Evolutionary conservation across 2,113 vertebrate species (phyloP).

Genomic region (Planiliza haematocheilus): DNA sequence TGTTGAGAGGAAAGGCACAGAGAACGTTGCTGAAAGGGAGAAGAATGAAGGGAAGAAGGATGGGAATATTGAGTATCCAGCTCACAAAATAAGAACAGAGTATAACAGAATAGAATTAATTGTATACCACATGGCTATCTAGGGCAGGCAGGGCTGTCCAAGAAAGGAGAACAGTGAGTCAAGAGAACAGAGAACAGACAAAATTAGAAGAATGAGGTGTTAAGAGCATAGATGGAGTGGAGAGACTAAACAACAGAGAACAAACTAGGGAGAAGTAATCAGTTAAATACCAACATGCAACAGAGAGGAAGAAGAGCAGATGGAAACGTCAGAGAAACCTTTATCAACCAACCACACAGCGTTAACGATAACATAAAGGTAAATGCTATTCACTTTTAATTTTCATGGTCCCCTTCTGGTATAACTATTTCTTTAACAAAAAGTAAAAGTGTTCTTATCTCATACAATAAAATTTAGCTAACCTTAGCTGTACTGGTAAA

Average conservation of each 20-base stretch:
- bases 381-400: too few species aligned
- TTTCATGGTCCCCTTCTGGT: too few species aligned
- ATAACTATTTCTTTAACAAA: too few species aligned
- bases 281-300: slow-evolving; percentile 17
- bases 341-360: slow-evolving; percentile 6
- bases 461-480: too few species aligned
- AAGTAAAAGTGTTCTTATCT: too few species aligned
- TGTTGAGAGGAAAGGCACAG: slow-evolving; percentile 26
- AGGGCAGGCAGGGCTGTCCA: slow-evolving; percentile 15
- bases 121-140: slow-evolving; percentile 16
- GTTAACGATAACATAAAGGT: too few species aligned
- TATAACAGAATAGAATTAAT: too few species aligned
- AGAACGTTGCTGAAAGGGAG: slow-evolving; percentile 4
- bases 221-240: not conserved
- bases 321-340: slow-evolving; percentile 30
- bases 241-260: slow-evolving; percentile 12
- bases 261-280: slow-evolving; percentile 13
- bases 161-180: too few species aligned
- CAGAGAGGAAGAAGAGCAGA: slow-evolving; percentile 15
- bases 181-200: too few species aligned
- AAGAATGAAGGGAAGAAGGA: not conserved
- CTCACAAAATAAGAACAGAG: not conserved
- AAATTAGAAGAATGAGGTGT: not conserved
- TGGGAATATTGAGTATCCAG: not conserved
- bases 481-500: too few species aligned